These are phyloP conservation scores for Brachyopa scutellaris DNA, from an alignment of 2,888 invertebrate species.

Conservation along the genomic window DNA sequence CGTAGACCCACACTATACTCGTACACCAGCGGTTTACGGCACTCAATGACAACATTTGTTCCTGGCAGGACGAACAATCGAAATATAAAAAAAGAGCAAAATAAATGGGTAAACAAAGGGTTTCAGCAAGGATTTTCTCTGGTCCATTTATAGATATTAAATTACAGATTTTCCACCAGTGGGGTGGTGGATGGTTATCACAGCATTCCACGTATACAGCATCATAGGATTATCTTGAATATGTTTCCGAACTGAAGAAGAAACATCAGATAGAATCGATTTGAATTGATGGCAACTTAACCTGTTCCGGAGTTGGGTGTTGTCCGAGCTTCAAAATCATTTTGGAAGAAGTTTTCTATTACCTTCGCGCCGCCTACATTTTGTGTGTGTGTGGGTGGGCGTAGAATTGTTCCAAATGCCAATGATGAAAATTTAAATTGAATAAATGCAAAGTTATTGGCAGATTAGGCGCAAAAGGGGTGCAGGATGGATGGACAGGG, in stretches of 20 bases:
- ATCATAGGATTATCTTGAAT: slow-evolving; percentile 31
- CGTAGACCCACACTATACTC: too few relatives aligned
- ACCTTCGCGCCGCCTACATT: slow-evolving; percentile 2
- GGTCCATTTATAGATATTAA: slow-evolving; percentile 73
- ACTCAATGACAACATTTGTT: slow-evolving; percentile 66
- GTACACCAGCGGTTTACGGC: slow-evolving; percentile 69
- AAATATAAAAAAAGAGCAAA: slow-evolving; percentile 68
- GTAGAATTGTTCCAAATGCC: slow-evolving; percentile 40
- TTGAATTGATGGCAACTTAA: slow-evolving; percentile 44
- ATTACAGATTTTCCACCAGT: slow-evolving; percentile 54
- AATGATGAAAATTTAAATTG: slow-evolving; percentile 71
- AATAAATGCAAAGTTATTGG: slow-evolving; percentile 71
- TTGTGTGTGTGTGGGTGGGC: neutral
- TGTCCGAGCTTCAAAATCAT: slow-evolving; percentile 47
- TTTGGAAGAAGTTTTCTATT: slow-evolving; percentile 22
- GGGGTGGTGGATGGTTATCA: slow-evolving; percentile 41
- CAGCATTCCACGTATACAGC: slow-evolving; percentile 28
- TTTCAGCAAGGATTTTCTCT: slow-evolving; percentile 69
- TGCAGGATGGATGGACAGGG: slow-evolving; percentile 47
- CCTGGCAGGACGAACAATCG: slow-evolving; percentile 48
- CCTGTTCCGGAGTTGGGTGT: slow-evolving; percentile 30
- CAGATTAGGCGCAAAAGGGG: slow-evolving; percentile 51
- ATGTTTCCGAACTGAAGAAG: slow-evolving; percentile 28
- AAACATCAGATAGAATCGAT: slow-evolving; percentile 37
- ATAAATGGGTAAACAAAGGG: slow-evolving; percentile 71